Evolutionary conservation across 2,797 vertebrate species (phyloP), one percentile per base, ranked within the genome.

Genomic region (Epinephelus coioides): DNA sequence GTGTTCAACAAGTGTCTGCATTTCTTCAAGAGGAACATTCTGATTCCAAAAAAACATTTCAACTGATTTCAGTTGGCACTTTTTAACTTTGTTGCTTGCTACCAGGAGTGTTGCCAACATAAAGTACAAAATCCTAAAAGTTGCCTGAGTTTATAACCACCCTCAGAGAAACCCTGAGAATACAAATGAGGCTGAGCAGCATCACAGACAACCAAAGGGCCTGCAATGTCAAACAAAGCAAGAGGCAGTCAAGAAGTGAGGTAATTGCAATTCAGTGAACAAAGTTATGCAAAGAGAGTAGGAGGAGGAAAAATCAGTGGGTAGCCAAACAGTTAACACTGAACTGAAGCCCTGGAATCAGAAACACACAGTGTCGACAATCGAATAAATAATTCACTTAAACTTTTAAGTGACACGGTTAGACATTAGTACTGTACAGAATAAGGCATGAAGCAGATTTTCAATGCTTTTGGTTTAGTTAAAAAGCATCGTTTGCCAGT

Each of bases 221-320:
- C 91, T 88, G 90, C 74, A 90, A 90, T 77, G 84, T 92, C 88
- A 89, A 92, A 92, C 54, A 59, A 82, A 86, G 86, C 89, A 83
- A 86, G 73, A 86, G 69, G 76, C 83, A 86, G 79, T 64, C 46
- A 68, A 79, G 69, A 83, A 82, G 78, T 47, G 66, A 79, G 38
- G 55, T 63, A 19, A 88, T 82, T 83, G 80, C 49, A 81, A 82
- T 86, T 88, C 71, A 82, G 75, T 82, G 69, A 82, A 85, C 80
- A 85, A 6, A 75, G 81, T 82, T 87, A 85, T 84, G 79, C 72
- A 81, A 70, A 85, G 64, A 70, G 69, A 85, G 88, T 40, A 72
- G 83, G 82, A 76, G 67, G 74, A 86, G 64, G 50, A 74, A 43
- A 56, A 85, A 83, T 82, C 71, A 89, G 83, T 62, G 44, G 49